phyloP scores from a whole-genome alignment of 2,797 vertebrate genomes.

The Micromesistius poutassou region DNA sequence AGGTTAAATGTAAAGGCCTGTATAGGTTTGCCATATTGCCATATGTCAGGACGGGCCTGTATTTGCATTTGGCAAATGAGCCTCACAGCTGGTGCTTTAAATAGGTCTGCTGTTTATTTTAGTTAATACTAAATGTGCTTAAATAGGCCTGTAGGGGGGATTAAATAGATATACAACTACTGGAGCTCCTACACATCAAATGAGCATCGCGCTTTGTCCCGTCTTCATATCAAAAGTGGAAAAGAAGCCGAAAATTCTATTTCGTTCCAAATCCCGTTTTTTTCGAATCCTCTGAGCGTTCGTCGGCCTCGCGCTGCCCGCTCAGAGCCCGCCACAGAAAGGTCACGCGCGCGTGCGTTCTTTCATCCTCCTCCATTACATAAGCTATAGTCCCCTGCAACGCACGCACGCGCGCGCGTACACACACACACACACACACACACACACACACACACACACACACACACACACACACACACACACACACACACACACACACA shows the following conservation, averaged over 20 bases:
- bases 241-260: too few relatives aligned
- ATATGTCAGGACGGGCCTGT: too few relatives aligned
- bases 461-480: neutral
- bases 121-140: neutral
- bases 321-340: neutral
- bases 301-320: too few relatives aligned
- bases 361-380: too few relatives aligned
- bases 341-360: too few relatives aligned
- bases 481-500: conserved; percentile 4
- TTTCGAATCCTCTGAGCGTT: too few relatives aligned
- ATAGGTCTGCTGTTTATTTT: neutral
- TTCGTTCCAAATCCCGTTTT: too few relatives aligned
- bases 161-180: neutral
- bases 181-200: too few relatives aligned
- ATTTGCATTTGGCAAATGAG: neutral
- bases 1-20: neutral
- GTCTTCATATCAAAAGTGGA: neutral
- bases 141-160: neutral
- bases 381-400: too few relatives aligned
- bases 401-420: too few relatives aligned
- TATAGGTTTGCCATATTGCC: neutral
- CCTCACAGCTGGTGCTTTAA: neutral
- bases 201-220: too few relatives aligned
- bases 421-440: neutral
- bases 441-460: neutral